Evolutionary conservation across 1,140 invertebrate species (phyloP), one percentile per base, ranked within the genome.

Genomic region (Glomeris maerens): DNA sequence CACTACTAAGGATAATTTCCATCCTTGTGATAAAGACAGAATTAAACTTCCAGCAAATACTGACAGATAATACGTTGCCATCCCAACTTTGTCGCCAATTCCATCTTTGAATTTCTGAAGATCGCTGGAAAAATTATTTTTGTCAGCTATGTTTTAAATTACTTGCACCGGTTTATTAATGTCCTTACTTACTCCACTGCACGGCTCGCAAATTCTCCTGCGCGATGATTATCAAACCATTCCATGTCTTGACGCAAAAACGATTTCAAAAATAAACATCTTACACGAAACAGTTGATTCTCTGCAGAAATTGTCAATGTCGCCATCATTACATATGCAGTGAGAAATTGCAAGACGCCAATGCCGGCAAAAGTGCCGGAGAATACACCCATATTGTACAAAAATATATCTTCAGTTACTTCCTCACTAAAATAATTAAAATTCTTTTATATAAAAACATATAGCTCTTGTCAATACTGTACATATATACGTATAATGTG

Each of bases 141-240:
- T 75, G 74, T 88, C n/a, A n/a, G n/a, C n/a, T n/a, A n/a, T n/a
- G n/a, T n/a, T n/a, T n/a, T n/a, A n/a, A n/a, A n/a, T n/a, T n/a
- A n/a, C n/a, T n/a, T n/a, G n/a, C n/a, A n/a, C n/a, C n/a, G n/a
- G n/a, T n/a, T n/a, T n/a, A n/a, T n/a, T n/a, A n/a, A n/a, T n/a
- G n/a, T n/a, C n/a, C n/a, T n/a, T n/a, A 78, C 84, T 78, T 74
- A 92, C 88, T 93, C 86, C 14, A 86, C 80, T 53, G 94, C 78
- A 66, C 84, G 77, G 40, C 81, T 84, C 48, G 87, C 86, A 57
- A 95, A 85, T 62, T 90, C 88, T 57, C 85, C 84, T 13, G 81
- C 79, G 27, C 84, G 81, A 57, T 86, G 79, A 1, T 79, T 78
- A 62, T 94, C 90, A 65, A 87, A 93, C 90, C 90, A 95, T 25